A percentile compares a stretch with the other conserved stretches of the same genome.
Conservation (phyloP, 2,888 invertebrate species). For the Scrobipalpa atriplicella region DNA sequence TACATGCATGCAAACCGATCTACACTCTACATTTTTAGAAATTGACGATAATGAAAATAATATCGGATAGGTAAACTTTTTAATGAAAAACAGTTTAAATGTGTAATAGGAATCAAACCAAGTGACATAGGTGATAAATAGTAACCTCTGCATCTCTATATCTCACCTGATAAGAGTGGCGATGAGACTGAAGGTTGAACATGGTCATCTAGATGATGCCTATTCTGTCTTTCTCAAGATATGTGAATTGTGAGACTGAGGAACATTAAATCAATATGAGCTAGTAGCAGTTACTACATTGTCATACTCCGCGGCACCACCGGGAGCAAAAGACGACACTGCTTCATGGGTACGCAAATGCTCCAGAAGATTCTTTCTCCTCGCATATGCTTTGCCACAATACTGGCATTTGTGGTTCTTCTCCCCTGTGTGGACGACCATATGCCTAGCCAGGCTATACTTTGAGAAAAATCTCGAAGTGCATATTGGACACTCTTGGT, state of each 20-base stretch:
- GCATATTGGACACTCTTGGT: conserved; percentile 63
- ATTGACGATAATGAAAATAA: too few species aligned
- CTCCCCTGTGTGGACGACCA: conserved; percentile 76
- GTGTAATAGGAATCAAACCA: too few species aligned
- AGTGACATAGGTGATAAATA: too few species aligned
- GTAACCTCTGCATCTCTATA: too few species aligned
- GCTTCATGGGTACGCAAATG: conserved; percentile 56
- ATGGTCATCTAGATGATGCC: too few species aligned
- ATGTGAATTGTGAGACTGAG: too few species aligned
- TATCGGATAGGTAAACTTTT: too few species aligned
- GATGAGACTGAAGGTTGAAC: too few species aligned
- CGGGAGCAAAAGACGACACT: conserved; percentile 47
- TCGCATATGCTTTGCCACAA: conserved; percentile 73
- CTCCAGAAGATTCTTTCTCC: conserved; percentile 56
- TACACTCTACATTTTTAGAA: not conserved
- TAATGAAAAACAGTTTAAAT: too few species aligned
- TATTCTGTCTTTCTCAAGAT: too few species aligned
- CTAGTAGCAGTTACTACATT: not conserved
- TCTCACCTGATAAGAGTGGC: too few species aligned
- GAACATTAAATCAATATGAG: not conserved
- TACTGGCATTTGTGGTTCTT: conserved; percentile 73
- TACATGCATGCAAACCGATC: not conserved
- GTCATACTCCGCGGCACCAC: conserved; percentile 37
- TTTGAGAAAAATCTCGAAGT: conserved; percentile 66
- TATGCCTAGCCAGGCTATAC: conserved; percentile 70